Evolutionary conservation across 1,140 invertebrate genomes (phyloP).

Genomic region (Mesaphorura yosii): DNA sequence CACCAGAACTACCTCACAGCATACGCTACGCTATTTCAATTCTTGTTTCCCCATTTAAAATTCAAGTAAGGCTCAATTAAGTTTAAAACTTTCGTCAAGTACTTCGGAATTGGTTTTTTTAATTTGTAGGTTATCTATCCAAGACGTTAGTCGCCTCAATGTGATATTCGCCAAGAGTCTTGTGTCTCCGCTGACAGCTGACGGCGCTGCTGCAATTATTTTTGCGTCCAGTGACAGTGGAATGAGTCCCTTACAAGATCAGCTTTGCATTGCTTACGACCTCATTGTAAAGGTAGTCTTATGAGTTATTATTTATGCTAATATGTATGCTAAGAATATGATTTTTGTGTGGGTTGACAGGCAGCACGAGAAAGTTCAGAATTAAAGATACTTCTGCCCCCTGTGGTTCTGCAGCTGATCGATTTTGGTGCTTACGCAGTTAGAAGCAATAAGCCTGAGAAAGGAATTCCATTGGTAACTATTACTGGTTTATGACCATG

Average conservation of each 20-base stretch:
- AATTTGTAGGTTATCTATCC: conserved; percentile 16
- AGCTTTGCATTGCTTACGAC: conserved; percentile 26
- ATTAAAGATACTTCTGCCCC: conserved; percentile 16
- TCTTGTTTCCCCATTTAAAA: conserved; percentile 80
- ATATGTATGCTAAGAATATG: no score
- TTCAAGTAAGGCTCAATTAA: conserved; percentile 35
- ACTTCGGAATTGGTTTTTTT: conserved; percentile 1
- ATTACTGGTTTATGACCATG: background rate
- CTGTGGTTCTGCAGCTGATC: conserved; percentile 24
- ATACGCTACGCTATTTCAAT: conserved; percentile 84
- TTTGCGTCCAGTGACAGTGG: conserved; percentile 29
- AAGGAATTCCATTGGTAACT: conserved; percentile 23
- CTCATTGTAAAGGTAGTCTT: conserved; percentile 18
- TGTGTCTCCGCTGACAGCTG: conserved; percentile 22
- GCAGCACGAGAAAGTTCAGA: conserved; percentile 11
- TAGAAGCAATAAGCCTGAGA: conserved; percentile 13
- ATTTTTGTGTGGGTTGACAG: no score
- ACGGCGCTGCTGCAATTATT: conserved; percentile 28
- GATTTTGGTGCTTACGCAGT: conserved; percentile 28
- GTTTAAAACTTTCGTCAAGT: conserved; percentile 12
- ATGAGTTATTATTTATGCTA: no score
- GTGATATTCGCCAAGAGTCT: conserved; percentile 23
- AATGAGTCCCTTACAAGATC: conserved; percentile 29
- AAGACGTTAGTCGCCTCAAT: conserved; percentile 23
- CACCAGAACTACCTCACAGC: conserved; percentile 83